Base-by-base conservation (phyloP, 2,888 invertebrate genomes). In the Ellobium chinense region DNA sequence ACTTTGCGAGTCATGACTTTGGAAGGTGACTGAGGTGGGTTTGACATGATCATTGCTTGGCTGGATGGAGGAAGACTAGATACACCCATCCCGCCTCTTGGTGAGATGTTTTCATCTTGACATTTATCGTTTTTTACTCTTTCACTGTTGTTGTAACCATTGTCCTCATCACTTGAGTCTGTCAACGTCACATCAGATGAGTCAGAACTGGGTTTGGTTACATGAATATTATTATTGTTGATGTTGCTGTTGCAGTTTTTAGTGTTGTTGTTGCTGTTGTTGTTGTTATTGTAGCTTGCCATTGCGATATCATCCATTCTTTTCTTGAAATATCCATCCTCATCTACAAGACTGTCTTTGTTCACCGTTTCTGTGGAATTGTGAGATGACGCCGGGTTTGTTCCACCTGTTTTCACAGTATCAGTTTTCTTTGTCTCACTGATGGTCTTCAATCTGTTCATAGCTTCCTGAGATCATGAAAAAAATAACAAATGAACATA, bases 1-100 rank as follows among this genome's bases (percentile, higher is more conserved):
- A 85, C 80, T 70, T 85, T 85, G 2, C 85, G 77, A 1, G 83
- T 79, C 72, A 85, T 73, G 1, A 78, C 80, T 74, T 82, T 85
- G 1, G 79, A 63, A 4, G 84, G 84, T 1, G 84, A 83, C 21
- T 34, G 39, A 5, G 69, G 78, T 27, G 54, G 36, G 34, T 36
- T 36, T 34, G n/a, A 18, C 4, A 24, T 39, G 31, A 36, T 12
- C 2, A 18, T 36, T 34, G 31, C 46, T 34, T 12, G 24, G 54
- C 21, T 3, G 9, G 58, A n/a, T 7, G 58, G 2, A 3, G 34
- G 34, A 37, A 5, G 31, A 27, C 27, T 58, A 34, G 56, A 34
- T 4, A 34, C 14, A 24, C 37, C 58, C 7, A 12, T 46, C 46
- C 18, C 9, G 7, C 9, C 46, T 46, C 46, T 46, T 12, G 46